phyloP scores from a whole-genome alignment of 1,140 invertebrate species.

The Piezodorus guildinii region DNA sequence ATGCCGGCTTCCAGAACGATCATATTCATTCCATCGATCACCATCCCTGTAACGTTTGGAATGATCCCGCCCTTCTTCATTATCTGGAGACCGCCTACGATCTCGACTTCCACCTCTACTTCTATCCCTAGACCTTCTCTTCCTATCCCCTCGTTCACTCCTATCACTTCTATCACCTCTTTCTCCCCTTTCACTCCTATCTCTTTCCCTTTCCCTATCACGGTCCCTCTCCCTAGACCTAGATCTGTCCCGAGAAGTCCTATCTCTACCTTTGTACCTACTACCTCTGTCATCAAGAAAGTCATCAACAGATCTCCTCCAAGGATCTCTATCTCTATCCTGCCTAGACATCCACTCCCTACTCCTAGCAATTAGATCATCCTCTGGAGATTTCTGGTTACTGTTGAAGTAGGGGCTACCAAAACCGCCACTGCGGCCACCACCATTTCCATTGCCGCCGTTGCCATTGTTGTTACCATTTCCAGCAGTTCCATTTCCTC shows the following conservation, averaged over 20 bases:
- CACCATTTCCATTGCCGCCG: conserved; percentile 16
- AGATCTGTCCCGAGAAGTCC: conserved; percentile 34
- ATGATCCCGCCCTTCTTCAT: conserved; percentile 31
- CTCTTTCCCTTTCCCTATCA: conserved; percentile 31
- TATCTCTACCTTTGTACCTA: conserved; percentile 34
- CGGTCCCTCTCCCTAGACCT: conserved; percentile 32
- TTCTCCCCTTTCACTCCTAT: conserved; percentile 26
- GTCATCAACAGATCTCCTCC: conserved; percentile 29
- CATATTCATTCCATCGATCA: conserved; percentile 31
- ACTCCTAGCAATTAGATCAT: conserved; percentile 35
- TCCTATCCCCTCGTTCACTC: conserved; percentile 28
- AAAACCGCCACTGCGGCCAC: conserved; percentile 24
- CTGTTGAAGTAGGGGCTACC: conserved; percentile 31
- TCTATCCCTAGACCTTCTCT: conserved; percentile 29
- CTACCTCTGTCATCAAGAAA: conserved; percentile 34
- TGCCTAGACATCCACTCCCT: conserved; percentile 25
- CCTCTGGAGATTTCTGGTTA: conserved; percentile 30
- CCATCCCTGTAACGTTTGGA: conserved; percentile 32
- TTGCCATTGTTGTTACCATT: conserved; percentile 8
- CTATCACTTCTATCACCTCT: conserved; percentile 24
- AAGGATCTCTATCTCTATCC: conserved; percentile 22
- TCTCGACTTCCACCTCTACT: conserved; percentile 27
- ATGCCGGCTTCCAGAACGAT: conserved; percentile 24
- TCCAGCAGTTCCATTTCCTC: neutral
- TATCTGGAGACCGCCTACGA: conserved; percentile 21